Conservation (phyloP, 2,113 vertebrate species). For the Oreamnos americanus region DNA sequence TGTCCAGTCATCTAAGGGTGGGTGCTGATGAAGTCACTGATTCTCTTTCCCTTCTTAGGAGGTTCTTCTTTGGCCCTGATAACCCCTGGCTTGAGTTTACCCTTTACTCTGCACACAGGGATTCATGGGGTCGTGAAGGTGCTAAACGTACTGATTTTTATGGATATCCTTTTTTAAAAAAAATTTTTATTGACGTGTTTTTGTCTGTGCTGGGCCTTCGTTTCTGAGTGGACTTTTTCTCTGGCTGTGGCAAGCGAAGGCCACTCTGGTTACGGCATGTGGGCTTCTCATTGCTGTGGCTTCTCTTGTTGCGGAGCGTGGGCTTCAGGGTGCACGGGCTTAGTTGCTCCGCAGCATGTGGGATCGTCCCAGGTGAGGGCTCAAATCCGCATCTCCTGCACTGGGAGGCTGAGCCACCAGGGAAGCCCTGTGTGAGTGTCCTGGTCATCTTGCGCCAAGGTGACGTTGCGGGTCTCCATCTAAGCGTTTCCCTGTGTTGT, state of each 20-base stretch:
- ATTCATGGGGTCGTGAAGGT: not conserved
- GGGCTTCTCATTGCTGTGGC: not conserved
- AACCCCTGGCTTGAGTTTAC: not conserved
- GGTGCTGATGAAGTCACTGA: not conserved
- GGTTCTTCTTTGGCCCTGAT: not conserved
- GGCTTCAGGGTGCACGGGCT: not conserved
- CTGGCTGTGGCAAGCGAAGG: not conserved
- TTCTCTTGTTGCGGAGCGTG: not conserved
- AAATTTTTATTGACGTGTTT: not conserved
- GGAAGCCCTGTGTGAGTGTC: not conserved
- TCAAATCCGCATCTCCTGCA: not conserved
- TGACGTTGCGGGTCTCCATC: not conserved
- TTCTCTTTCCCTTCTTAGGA: not conserved
- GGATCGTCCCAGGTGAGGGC: not conserved
- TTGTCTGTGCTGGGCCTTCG: not conserved
- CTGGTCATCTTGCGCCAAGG: not conserved
- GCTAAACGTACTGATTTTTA: not conserved
- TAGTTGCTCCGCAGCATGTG: not conserved
- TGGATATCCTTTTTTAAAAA: not conserved
- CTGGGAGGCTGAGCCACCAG: not conserved
- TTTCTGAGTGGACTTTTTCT: not conserved
- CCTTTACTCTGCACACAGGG: not conserved
- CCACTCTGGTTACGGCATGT: fast-evolving
- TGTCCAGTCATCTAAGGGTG: not conserved
- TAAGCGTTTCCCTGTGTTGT: not conserved